A percentile compares a stretch with the other conserved stretches of the same genome.
These are phyloP conservation scores for Chelon auratus DNA, from an alignment of 2,797 vertebrate genomes.

Conservation along the genomic window DNA sequence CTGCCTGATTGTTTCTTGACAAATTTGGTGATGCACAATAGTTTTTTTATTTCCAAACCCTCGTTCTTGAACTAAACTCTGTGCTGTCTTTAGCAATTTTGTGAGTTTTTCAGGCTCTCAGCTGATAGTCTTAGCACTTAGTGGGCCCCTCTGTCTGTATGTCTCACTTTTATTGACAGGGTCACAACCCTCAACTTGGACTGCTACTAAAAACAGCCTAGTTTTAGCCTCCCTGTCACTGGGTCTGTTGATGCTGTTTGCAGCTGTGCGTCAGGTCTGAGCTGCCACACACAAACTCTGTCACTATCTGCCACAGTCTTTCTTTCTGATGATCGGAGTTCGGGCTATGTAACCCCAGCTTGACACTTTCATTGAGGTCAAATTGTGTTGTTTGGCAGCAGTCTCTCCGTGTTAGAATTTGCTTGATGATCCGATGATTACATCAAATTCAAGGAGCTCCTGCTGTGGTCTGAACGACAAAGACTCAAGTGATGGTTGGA, in stretches of 20 bases:
- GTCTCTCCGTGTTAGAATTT: constrained; percentile 6
- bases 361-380: background rate
- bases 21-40: background rate
- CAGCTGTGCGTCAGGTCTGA: constrained; percentile 44
- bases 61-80: constrained; percentile 1
- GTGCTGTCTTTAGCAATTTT: background rate
- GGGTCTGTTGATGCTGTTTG: constrained; percentile 39
- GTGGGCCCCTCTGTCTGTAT: constrained; percentile 15
- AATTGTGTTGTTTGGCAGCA: constrained; percentile 19
- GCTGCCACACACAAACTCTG: constrained; percentile 34
- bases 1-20: background rate
- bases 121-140: background rate
- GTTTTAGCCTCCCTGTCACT: constrained; percentile 10
- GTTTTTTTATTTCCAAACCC: background rate
- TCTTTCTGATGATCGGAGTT: constrained; percentile 21
- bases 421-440: constrained; percentile 23
- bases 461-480: constrained; percentile 43
- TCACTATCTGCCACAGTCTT: constrained; percentile 28
- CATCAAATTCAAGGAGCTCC: constrained; percentile 26
- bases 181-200: constrained; percentile 18
- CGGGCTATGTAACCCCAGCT: constrained; percentile 34
- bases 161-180: constrained; percentile 33
- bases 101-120: constrained; percentile 5
- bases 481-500: constrained; percentile 46
- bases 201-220: constrained; percentile 42